Base-by-base conservation (phyloP, 2,888 invertebrate species). In the Drosophila nigricruria region DNA sequence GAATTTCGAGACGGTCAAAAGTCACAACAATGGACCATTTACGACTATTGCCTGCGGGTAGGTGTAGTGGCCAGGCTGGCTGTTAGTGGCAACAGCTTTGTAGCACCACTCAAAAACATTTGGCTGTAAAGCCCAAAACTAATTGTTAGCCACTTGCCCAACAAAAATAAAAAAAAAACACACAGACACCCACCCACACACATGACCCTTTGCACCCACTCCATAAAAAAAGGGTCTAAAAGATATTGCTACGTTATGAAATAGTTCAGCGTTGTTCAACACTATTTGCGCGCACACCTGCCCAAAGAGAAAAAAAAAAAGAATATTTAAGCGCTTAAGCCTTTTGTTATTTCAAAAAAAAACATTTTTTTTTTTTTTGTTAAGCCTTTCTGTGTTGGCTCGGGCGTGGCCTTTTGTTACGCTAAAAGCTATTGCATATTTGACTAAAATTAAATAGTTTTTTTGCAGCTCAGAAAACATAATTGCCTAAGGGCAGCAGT, bases 361-460 rank as follows among this genome's bases (percentile, higher is more conserved):
- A 5, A 27, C n/a, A 2, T 34, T 43, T 58, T 49, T 45, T 16
- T 8, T 5, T 23, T 16, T 23, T 23, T 14, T 43, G n/a, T n/a
- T 38, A 1, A 12, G 14, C 42, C 12, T 25, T 53, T 25, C 32
- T 49, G 27, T 30, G 42, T 1, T 1, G 34, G 1, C 1, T n/a
- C 30, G 4, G 23, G 8, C 25, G 8, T 54, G 63, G 65, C 45
- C 60, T 70, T 77, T 75, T 77, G 74, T 72, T 64, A 12, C 40
- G 25, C 49, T 70, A 69, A 77, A 74, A 74, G 67, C 81, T 85
- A 58, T 72, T 75, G 80, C 66, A 78, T 73, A 72, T 85, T 80
- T 70, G 16, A 36, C 56, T 59, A 53, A 82, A 79, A 73, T 75
- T 70, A 71, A 71, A 82, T 72, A 63, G 53, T 68, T 47, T 47